A percentile compares a stretch with the other conserved stretches of the same genome.
Evolutionary conservation across 30 jellyfish, hydroid and myxozoan species (phyloP).

Genomic region (Euphysa ruthae): DNA sequence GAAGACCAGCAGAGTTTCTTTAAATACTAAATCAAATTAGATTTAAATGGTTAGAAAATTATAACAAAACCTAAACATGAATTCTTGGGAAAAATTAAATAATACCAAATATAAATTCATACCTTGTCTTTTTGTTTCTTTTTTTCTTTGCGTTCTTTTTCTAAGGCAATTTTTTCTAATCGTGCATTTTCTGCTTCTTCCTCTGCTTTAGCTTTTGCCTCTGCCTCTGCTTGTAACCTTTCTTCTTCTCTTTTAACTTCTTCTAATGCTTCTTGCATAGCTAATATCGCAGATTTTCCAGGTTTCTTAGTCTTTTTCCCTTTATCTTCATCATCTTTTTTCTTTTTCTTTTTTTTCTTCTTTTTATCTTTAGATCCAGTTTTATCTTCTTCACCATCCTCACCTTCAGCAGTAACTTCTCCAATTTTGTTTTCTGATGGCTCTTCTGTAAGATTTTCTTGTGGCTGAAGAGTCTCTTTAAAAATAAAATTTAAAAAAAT

Average conservation of each 20-base stretch:
- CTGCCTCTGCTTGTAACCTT: conserved; percentile 76
- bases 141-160: too few relatives aligned
- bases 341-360: conserved; percentile 84
- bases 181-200: conserved; percentile 81
- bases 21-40: not conserved
- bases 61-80: not conserved
- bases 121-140: too few relatives aligned
- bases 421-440: not conserved
- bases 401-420: conserved; percentile 43
- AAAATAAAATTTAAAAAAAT: not conserved
- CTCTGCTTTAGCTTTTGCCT: conserved; percentile 69
- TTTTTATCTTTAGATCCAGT: conserved; percentile 57
- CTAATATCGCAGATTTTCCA: conserved; percentile 58
- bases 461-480: not conserved
- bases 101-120: too few relatives aligned
- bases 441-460: too few relatives aligned
- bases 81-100: too few relatives aligned
- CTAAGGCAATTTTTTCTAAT: conserved; percentile 51
- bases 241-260: conserved; percentile 78
- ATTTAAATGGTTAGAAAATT: not conserved
- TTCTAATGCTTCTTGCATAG: conserved; percentile 85
- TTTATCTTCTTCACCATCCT: conserved; percentile 49
- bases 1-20: too few relatives aligned
- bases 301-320: conserved; percentile 61
- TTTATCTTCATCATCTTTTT: conserved; percentile 68